Evolutionary conservation across 2,888 invertebrate species (phyloP), one percentile per base, ranked within the genome.

Genomic region (Drosophila anomelani): DNA sequence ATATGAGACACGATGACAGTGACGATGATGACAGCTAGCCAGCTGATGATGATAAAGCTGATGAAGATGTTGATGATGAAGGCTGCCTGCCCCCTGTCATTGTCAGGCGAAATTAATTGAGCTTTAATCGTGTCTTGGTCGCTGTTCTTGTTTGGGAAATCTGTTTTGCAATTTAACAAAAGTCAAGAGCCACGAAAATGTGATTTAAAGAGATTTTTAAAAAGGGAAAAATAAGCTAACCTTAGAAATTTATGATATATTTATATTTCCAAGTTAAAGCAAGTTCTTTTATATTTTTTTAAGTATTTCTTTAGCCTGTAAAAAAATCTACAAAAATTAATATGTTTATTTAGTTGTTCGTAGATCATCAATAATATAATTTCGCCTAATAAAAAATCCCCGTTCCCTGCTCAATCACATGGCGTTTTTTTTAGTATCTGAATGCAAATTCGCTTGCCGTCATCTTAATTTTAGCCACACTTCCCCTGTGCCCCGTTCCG

Each of bases 121-220:
- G 81, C 86, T 77, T 77, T 83, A 81, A 81, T 83, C 87, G 84
- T 85, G 81, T 81, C 87, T 80, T 86, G 81, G 81, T 60, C 87
- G 68, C 46, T n/a, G 46, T 26, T 68, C 53, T 41, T 20, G 36
- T 49, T 38, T 51, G 23, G 41, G n/a, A 26, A 47, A 29, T 34
- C 39, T 29, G 61, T 67, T 66, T 71, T 51, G 64, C 72, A 81
- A 68, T 79, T 39, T 34, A 46, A 13, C 55, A 32, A 41, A 34
- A 67, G 53, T 75, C 58, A 59, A 46, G 44, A 47, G n/a, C 39
- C 46, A 3, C 6, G 6, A 47, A 10, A 29, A 12, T 9, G 3
- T 29, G 9, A n/a, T 47, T 47, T 9, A 1, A 1, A 20, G 15
- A 9, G 15, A 46, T 47, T 47, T 29, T 43, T 8, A 5, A 38